These are phyloP conservation scores for Umimayanthus kanabou DNA, from an alignment of 92 coral and sea anemone genomes.

Conservation along the genomic window DNA sequence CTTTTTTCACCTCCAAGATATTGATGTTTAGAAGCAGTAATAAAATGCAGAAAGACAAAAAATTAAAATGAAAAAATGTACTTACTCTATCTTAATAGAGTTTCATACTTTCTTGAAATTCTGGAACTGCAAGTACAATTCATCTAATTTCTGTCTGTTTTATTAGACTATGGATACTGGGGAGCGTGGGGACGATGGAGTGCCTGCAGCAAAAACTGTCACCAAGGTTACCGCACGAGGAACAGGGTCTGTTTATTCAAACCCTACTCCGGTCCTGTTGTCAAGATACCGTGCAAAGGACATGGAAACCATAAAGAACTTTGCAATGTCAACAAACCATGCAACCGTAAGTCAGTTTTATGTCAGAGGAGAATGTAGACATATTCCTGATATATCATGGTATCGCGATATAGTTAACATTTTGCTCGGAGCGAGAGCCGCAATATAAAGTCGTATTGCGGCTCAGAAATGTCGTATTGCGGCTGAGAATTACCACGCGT, in stretches of 20 bases:
- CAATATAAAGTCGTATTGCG: too few relatives aligned
- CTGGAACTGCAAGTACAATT: not conserved
- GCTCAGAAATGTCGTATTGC: too few relatives aligned
- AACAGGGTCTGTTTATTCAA: slow-evolving; percentile 8
- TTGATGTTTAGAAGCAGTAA: too few relatives aligned
- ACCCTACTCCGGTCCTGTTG: not conserved
- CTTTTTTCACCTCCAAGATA: too few relatives aligned
- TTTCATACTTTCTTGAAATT: not conserved
- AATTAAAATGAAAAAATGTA: too few relatives aligned
- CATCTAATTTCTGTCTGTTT: not conserved
- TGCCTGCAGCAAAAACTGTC: slow-evolving; percentile 28
- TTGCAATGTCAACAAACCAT: slow-evolving; percentile 32
- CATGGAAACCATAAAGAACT: not conserved
- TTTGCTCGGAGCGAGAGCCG: too few relatives aligned
- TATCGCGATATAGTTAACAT: too few relatives aligned
- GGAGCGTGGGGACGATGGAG: slow-evolving; percentile 33
- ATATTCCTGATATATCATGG: too few relatives aligned
- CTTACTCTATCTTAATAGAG: too few relatives aligned
- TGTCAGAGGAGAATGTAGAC: not conserved
- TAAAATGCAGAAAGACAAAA: too few relatives aligned
- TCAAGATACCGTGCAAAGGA: slow-evolving; percentile 18
- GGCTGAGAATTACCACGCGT: too few relatives aligned
- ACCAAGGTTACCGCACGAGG: slow-evolving; percentile 18
- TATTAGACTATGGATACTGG: slow-evolving; percentile 27
- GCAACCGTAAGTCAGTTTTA: slow-evolving; percentile 11